Percentiles rank a stretch among this genome's conserved stretches.
phyloP scores from a whole-genome alignment of 2,797 vertebrate species.

The Manis pentadactyla region DNA sequence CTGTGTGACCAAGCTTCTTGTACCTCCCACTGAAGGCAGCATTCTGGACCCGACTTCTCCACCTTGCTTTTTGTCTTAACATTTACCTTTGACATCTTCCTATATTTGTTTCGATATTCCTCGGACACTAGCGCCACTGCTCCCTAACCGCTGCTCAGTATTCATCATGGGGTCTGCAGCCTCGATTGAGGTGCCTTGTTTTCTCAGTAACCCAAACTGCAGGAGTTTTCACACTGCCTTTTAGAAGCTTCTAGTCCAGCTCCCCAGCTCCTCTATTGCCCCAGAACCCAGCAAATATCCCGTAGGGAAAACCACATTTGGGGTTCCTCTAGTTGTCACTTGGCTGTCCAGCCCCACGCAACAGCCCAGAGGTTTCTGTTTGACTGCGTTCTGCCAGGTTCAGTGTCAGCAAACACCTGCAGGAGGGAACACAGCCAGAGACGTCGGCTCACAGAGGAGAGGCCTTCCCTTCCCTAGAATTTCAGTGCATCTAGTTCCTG shows the following conservation, averaged over 20 bases:
- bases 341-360: rapidly evolving
- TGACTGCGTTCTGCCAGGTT: rapidly evolving
- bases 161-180: rapidly evolving
- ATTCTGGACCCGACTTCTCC: rapidly evolving
- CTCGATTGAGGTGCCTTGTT: not conserved
- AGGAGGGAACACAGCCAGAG: not conserved
- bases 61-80: not conserved
- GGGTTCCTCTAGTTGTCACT: too few relatives aligned
- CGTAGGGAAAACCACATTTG: rapidly evolving
- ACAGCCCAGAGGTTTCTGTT: not conserved
- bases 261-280: not conserved
- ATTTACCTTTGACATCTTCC: rapidly evolving
- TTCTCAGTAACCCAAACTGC: not conserved
- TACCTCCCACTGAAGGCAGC: not conserved
- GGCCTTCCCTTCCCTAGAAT: not conserved
- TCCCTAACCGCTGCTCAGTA: rapidly evolving
- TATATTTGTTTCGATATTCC: not conserved
- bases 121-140: rapidly evolving
- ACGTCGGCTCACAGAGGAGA: not conserved
- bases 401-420: not conserved
- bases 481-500: not conserved
- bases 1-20: rapidly evolving
- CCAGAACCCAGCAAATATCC: rapidly evolving
- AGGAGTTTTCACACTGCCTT: not conserved
- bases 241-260: not conserved